A percentile compares a stretch with the other conserved stretches of the same genome.
phyloP scores from a whole-genome alignment of 2,797 vertebrate genomes.

The Trematomus bernacchii region DNA sequence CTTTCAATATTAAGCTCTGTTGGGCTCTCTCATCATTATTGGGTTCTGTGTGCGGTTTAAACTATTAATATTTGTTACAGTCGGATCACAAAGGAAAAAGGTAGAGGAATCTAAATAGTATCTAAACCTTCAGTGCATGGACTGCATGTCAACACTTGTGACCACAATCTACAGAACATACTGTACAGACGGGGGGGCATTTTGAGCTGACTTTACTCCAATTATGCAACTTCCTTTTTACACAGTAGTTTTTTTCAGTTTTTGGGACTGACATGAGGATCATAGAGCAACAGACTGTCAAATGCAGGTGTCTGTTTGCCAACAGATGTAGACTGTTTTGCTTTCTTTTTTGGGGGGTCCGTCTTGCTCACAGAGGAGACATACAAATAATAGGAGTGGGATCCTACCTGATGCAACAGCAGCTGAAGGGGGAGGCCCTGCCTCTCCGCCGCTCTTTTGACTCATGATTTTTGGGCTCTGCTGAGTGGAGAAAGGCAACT shows the following conservation, averaged over 20 bases:
- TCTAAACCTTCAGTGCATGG: too few species aligned
- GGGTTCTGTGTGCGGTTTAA: slow-evolving; percentile 5
- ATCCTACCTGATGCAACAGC: slow-evolving; percentile 94
- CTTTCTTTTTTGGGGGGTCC: slow-evolving; percentile 28
- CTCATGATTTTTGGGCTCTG: slow-evolving; percentile 93
- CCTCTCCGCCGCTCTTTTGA: slow-evolving; percentile 97
- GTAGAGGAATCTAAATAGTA: too few species aligned
- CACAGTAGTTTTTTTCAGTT: slow-evolving; percentile 8
- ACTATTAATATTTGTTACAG: slow-evolving; percentile 5
- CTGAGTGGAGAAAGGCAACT: slow-evolving; percentile 91
- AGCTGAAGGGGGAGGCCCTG: slow-evolving; percentile 91
- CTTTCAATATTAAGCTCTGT: slow-evolving; percentile 8
- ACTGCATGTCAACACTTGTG: slow-evolving; percentile 26
- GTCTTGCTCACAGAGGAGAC: slow-evolving; percentile 77
- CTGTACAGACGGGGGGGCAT: not conserved
- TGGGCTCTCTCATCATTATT: not conserved
- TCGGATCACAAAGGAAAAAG: not conserved
- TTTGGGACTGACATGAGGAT: slow-evolving; percentile 23
- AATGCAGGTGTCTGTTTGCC: slow-evolving; percentile 52
- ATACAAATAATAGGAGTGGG: slow-evolving; percentile 68
- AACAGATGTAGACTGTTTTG: slow-evolving; percentile 36
- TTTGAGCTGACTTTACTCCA: slow-evolving; percentile 24
- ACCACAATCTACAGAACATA: slow-evolving; percentile 11
- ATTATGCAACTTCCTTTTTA: slow-evolving; percentile 26
- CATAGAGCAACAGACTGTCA: slow-evolving; percentile 29